phyloP scores from a whole-genome alignment of 2,113 vertebrate genomes.

The Vimba vimba region DNA sequence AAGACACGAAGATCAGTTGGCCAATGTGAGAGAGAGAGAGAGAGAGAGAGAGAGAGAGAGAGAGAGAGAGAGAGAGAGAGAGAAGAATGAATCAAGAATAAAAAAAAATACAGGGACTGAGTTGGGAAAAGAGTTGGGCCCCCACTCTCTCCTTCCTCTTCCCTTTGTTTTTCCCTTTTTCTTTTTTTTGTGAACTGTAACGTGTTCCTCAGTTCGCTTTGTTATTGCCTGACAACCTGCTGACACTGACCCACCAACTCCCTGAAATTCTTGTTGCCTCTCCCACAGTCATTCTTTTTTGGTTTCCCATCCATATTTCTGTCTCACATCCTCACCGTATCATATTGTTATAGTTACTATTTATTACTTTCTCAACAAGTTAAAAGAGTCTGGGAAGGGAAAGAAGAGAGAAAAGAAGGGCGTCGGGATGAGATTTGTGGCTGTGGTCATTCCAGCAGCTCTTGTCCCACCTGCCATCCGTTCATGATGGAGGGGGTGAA shows the following conservation, averaged over 20 bases:
- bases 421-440: conserved; percentile 16
- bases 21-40: background rate
- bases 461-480: conserved; percentile 56
- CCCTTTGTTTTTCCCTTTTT: conserved; percentile 29
- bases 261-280: conserved; percentile 12
- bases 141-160: conserved; percentile 25
- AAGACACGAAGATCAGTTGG: conserved; percentile 8
- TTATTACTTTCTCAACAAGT: conserved; percentile 21
- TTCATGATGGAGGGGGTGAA: conserved; percentile 52
- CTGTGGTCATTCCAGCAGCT: conserved; percentile 49
- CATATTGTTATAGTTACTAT: conserved; percentile 11
- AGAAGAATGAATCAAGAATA: background rate
- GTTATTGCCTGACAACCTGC: conserved; percentile 41
- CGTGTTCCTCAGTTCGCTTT: conserved; percentile 41
- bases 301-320: background rate
- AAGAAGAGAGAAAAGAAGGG: background rate
- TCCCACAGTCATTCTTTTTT: background rate
- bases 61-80: background rate
- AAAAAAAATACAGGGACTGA: background rate
- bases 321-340: background rate
- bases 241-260: conserved; percentile 31
- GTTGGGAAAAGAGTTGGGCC: background rate
- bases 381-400: conserved; percentile 13
- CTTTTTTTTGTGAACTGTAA: conserved; percentile 45
- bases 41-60: conserved; percentile 2